These are phyloP conservation scores for Andricus grossulariae DNA, from an alignment of 1,140 invertebrate species.

Conservation along the genomic window DNA sequence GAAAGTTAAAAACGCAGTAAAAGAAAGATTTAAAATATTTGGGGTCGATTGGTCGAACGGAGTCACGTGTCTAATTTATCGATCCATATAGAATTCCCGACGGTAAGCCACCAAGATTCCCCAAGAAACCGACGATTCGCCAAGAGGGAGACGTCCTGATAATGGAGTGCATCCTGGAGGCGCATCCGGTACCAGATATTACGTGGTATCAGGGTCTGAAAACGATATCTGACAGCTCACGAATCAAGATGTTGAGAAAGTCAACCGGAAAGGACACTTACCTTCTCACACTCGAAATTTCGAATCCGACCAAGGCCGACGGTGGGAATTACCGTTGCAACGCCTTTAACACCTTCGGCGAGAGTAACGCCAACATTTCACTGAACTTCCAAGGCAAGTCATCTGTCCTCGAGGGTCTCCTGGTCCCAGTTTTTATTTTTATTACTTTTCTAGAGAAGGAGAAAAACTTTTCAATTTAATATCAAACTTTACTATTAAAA, in stretches of 20 bases:
- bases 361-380: conserved; percentile 99
- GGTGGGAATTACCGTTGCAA: conserved; percentile 99
- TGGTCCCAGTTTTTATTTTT: conserved; percentile 40
- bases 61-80: conserved; percentile 57
- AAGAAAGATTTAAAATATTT: not conserved
- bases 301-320: conserved; percentile 94
- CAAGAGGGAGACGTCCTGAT: conserved; percentile 95
- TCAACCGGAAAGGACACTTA: conserved; percentile 92
- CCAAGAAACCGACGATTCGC: conserved; percentile 97
- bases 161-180: conserved; percentile 97
- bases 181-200: conserved; percentile 95
- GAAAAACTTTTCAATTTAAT: not conserved
- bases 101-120: conserved; percentile 95
- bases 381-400: conserved; percentile 98
- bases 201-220: conserved; percentile 95
- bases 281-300: conserved; percentile 92
- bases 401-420: conserved; percentile 41
- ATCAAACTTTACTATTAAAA: no score
- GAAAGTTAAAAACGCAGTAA: not conserved
- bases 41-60: conserved; percentile 15
- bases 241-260: conserved; percentile 92
- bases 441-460: conserved; percentile 12
- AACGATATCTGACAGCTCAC: conserved; percentile 85
- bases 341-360: conserved; percentile 97
- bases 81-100: conserved; percentile 88